Conservation (phyloP, 2,888 invertebrate species). For the Orchesellides sinensis region DNA sequence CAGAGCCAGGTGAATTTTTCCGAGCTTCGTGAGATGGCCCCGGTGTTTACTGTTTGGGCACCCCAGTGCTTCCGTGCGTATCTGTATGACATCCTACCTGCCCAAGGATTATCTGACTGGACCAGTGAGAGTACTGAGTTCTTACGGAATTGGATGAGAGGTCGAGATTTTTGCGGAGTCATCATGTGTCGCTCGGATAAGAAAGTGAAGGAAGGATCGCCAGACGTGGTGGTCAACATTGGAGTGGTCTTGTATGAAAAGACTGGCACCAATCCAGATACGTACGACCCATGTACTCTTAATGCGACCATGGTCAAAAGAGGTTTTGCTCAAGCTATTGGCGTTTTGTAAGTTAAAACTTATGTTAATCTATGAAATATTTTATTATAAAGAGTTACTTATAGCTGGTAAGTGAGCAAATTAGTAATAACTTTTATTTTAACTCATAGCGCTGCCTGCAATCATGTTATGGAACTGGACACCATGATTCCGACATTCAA, state of each 20-base stretch:
- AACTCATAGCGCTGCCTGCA: too few relatives aligned
- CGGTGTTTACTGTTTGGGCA: neutral
- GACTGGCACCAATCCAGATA: neutral
- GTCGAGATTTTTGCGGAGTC: slow-evolving; percentile 6
- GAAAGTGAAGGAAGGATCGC: neutral
- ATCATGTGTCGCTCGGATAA: slow-evolving; percentile 15
- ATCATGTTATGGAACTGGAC: too few relatives aligned
- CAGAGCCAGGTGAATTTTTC: neutral
- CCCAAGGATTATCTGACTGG: neutral
- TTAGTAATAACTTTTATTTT: too few relatives aligned
- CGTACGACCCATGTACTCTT: neutral
- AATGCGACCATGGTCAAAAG: slow-evolving; percentile 24
- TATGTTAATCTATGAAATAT: too few relatives aligned
- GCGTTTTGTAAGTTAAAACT: slow-evolving; percentile 26
- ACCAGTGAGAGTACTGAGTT: neutral
- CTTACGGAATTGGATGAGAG: slow-evolving; percentile 3
- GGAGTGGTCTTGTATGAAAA: slow-evolving; percentile 22
- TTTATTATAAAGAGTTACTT: too few relatives aligned
- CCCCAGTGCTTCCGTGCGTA: slow-evolving; percentile 33
- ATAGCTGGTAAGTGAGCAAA: too few relatives aligned
- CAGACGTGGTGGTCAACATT: slow-evolving; percentile 7
- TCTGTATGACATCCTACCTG: slow-evolving; percentile 32
- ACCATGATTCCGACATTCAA: too few relatives aligned
- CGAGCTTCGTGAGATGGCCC: neutral
- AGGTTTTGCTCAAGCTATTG: neutral